Base-by-base conservation (phyloP, 1,140 invertebrate genomes). In the Bombus terrestris region DNA sequence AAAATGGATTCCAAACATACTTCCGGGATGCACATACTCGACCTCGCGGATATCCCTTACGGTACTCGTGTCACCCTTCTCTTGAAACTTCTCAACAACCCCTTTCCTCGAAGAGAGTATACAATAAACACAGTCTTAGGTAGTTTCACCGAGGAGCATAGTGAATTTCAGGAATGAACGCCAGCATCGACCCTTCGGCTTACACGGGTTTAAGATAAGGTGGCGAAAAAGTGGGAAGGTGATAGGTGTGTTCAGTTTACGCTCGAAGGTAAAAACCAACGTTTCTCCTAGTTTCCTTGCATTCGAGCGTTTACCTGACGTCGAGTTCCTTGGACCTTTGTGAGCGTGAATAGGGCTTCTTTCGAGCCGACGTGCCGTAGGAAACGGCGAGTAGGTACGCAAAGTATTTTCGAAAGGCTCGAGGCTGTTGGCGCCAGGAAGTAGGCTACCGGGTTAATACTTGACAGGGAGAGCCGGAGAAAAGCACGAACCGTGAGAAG, bases 381-480 rank as follows among this genome's bases (percentile, higher is more conserved):
- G 68, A 47, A 80, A 80, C 81, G 78, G 75, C 85, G 82, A 87
- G 75, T 90, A 74, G 69, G 83, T 90, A 83, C 75, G 88, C 86
- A 47, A 89, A 92, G 90, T 93, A 93, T 93, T 94, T 94, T 94
- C 91, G 93, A 94, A 94, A 94, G 93, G 91, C 93, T 91, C 64
- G 68, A 82, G 91, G 91, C 89, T 84, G 83, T 90, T 77, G 83
- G 86, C 77, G 84, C 76, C 81, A 72, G 77, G 87, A 94, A 93
- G 92, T 94, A 93, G 93, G 93, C 92, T 93, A 94, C 90, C 91
- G 80, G 93, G 93, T 93, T 93, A 93, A 92, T 84, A 89, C 88
- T 74, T 74, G 76, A 59, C 53, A 25, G 47, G 64, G 41, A 66
- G 53, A 90, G 57, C 35, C 41, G 47, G 57, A 79, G 82, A 80